phyloP scores from a whole-genome alignment of 2,113 vertebrate species.

The Tinamus guttatus region DNA sequence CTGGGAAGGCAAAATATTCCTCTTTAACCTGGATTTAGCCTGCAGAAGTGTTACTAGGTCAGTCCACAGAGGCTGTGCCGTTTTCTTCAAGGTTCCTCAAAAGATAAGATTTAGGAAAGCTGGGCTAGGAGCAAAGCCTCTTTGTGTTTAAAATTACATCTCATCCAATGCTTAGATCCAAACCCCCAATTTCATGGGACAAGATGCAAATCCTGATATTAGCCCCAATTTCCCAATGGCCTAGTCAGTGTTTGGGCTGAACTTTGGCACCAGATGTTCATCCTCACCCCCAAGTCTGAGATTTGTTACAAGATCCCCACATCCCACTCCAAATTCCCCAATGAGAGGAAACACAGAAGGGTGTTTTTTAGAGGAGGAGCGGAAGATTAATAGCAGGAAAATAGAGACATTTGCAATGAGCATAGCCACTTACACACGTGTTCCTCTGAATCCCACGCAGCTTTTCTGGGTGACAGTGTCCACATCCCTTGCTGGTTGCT shows the following conservation, averaged over 20 bases:
- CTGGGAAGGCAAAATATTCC: neutral
- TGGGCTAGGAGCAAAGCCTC: neutral
- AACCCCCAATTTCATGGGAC: accelerated
- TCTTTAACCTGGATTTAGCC: neutral
- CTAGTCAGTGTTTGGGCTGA: neutral
- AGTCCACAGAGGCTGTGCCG: neutral
- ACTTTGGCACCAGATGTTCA: neutral
- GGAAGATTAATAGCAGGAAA: neutral
- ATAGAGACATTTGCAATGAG: accelerated
- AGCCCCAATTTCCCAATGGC: neutral
- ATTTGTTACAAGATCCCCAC: neutral
- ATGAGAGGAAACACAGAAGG: neutral
- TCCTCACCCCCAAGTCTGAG: neutral
- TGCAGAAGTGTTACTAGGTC: neutral
- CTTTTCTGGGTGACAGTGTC: neutral
- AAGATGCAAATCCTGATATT: neutral
- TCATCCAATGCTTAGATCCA: neutral
- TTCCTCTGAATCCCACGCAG: neutral
- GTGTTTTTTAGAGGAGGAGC: neutral
- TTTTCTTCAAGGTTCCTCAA: neutral
- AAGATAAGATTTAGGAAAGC: neutral
- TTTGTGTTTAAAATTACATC: neutral
- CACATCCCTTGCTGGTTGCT: neutral
- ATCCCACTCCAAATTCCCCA: neutral
- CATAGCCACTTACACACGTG: neutral